Base-by-base conservation (phyloP, 2,113 vertebrate species). In the Pontoporia blainvillei region DNA sequence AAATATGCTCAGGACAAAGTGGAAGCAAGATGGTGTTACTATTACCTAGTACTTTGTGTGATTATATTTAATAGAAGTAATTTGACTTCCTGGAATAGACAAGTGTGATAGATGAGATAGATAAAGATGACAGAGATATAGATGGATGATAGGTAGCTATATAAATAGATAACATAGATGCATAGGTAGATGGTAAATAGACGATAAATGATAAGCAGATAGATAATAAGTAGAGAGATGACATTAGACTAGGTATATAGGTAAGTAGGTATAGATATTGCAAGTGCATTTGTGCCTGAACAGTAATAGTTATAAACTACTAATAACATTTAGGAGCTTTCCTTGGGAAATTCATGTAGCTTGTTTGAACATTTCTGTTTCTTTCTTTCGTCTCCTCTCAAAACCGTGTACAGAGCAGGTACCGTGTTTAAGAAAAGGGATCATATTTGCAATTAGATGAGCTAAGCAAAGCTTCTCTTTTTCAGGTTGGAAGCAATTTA, bases 351-450 rank as follows among this genome's bases (percentile, higher is more conserved):
- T 23, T n/a, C 23, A 23, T 1, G 9, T 3, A 36, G 5, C 44
- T 46, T 57, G 64, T 12, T 52, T 11, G 31, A 23, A 54, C 21
- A 29, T 64, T n/a, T 29, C 44, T 1, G 5, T 41, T 66, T 31
- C 23, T 14, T 52, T 29, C 15, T 52, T 76, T 46, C 8, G 23
- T 20, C 49, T 14, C 10, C 15, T 57, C 39, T 82, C 31, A 61
- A 57, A 46, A 10, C 31, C 0, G 0, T 34, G 18, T 2, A 34
- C 1, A 39, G n/a, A 31, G 6, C 10, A 6, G 29, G 10, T 29
- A 21, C 0, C 14, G 34, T 4, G n/a, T 66, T 64, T 21, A 39
- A 78, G 87, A 10, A 39, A 39, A 66, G 15, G 15, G 17, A 52
- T 64, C 23, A 1, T 14, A 21, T 2, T 2, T 9, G 0, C 14